Base-by-base conservation (phyloP, 2,888 invertebrate genomes). In the Lasiommata megera region DNA sequence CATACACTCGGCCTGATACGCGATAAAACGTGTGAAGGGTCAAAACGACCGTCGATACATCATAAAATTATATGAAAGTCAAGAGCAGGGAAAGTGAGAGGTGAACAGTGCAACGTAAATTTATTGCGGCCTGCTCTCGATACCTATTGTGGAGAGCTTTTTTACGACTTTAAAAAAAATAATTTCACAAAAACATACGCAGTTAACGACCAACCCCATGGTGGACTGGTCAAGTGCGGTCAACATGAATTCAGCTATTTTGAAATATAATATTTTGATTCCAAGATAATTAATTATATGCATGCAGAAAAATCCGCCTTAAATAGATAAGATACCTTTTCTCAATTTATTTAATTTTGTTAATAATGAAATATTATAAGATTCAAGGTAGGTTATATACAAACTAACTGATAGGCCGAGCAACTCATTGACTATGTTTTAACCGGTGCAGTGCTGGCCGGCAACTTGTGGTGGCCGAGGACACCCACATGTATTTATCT, bases 41-140 rank as follows among this genome's bases (percentile, higher is more conserved):
- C 89, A 88, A 77, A 84, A 80, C 78, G 82, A 77, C 76, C 81
- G 75, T 66, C 85, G 76, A 88, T 89, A 89, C 82, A 90, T 90
- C 89, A 88, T 88, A 86, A 88, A 88, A 88, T 89, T 88, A 90
- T 86, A 88, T 89, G 83, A 90, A 89, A 89, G 88, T 88, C 90
- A 87, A 88, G 85, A 81, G 83, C 83, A 83, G 86, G 79, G 82
- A 79, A 82, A 82, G 84, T 81, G 84, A 79, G 82, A 86, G 86
- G 85, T 84, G 88, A 85, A 79, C 79, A 77, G 79, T 80, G 77
- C 79, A 73, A 73, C 69, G 66, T 60, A 73, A 81, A 89, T 89
- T 89, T 90, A 90, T 89, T 77, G 81, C 83, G 83, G 88, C 79
- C 85, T 86, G 89, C 78, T 82, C 81, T 84, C 82, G 86, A 88